Evolutionary conservation across 2,797 vertebrate genomes (phyloP).

Genomic region (Rachycentron canadum): DNA sequence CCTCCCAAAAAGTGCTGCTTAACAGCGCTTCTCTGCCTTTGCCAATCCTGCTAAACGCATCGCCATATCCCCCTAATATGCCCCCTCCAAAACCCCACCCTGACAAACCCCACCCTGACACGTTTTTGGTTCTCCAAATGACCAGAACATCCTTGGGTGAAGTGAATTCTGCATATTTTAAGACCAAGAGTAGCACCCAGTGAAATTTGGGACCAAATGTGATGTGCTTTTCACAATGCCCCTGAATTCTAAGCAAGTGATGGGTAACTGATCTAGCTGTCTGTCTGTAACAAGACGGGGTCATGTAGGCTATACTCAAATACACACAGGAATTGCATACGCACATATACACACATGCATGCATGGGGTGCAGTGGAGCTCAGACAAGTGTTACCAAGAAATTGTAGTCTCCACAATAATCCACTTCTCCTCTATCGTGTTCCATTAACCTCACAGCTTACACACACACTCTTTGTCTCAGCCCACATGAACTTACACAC

Average conservation of each 20-base stretch:
- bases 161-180: constrained; percentile 82
- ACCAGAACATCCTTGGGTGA: constrained; percentile 83
- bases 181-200: constrained; percentile 69
- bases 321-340: constrained; percentile 62
- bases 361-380: constrained; percentile 68
- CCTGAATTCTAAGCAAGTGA: constrained; percentile 80
- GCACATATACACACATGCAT: constrained; percentile 47
- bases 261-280: constrained; percentile 79
- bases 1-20: constrained; percentile 79
- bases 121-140: constrained; percentile 80
- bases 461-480: constrained; percentile 39
- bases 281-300: constrained; percentile 75
- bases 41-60: constrained; percentile 71
- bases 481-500: constrained; percentile 21
- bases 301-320: constrained; percentile 72
- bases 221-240: constrained; percentile 76
- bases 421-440: constrained; percentile 82
- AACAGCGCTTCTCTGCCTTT: constrained; percentile 75
- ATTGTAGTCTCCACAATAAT: constrained; percentile 80
- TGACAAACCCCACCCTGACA: constrained; percentile 57
- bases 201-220: constrained; percentile 76
- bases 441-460: constrained; percentile 81
- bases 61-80: constrained; percentile 70
- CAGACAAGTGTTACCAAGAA: constrained; percentile 80
- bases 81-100: constrained; percentile 42